phyloP scores from a whole-genome alignment of 1,140 invertebrate species.

The Tetragonula clypearis region DNA sequence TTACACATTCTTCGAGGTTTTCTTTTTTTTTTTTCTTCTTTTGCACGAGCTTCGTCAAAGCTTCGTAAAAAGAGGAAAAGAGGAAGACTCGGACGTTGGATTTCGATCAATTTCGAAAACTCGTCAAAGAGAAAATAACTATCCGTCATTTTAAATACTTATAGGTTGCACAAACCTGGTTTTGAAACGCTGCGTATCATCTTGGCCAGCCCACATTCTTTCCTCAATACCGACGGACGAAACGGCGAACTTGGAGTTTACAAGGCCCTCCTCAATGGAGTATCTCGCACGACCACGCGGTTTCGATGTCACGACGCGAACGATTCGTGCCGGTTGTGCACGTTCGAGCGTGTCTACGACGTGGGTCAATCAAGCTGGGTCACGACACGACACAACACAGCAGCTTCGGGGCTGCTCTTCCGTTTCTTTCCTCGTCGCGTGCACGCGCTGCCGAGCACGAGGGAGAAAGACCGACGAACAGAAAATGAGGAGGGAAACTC shows the following conservation, averaged over 20 bases:
- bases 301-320: constrained; percentile 10
- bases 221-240: neutral
- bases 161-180: constrained; percentile 69
- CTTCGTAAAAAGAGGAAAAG: neutral
- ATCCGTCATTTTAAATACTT: neutral
- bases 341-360: constrained; percentile 31
- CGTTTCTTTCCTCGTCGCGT: constrained; percentile 21
- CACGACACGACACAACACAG: constrained; percentile 28
- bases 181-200: constrained; percentile 76
- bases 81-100: too few species aligned
- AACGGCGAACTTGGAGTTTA: neutral
- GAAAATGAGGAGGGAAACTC: constrained; percentile 17
- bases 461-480: neutral
- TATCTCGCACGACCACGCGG: neutral
- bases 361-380: constrained; percentile 61
- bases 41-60: constrained; percentile 9
- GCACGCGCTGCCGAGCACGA: neutral
- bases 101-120: constrained; percentile 9
- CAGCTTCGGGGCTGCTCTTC: constrained; percentile 36
- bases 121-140: neutral
- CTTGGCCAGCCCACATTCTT: constrained; percentile 77
- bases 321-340: constrained; percentile 50
- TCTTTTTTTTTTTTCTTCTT: too few species aligned
- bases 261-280: neutral
- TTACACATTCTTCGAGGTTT: constrained; percentile 30